These are phyloP conservation scores for Geopemphigus sp. DNA, from an alignment of 1,140 invertebrate species.

Conservation along the genomic window DNA sequence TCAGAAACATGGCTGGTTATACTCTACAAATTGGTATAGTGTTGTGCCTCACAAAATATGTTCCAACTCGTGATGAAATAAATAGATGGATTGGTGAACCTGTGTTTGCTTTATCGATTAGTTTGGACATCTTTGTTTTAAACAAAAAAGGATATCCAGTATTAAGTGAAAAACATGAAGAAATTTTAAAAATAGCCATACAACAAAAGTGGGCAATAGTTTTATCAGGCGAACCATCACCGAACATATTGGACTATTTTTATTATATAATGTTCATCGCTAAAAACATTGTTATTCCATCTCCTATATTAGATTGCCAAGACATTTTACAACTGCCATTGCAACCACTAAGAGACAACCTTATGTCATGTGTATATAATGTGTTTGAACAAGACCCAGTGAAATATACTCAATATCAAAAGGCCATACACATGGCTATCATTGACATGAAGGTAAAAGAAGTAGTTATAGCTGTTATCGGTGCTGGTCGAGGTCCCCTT, in stretches of 20 bases:
- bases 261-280: constrained; percentile 33
- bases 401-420: constrained; percentile 93
- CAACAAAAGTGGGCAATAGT: constrained; percentile 43
- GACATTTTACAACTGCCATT: constrained; percentile 86
- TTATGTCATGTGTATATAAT: constrained; percentile 96
- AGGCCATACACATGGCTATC: constrained; percentile 76
- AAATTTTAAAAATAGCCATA: constrained; percentile 63
- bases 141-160: constrained; percentile 87
- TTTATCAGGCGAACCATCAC: constrained; percentile 5
- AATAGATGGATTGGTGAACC: constrained; percentile 93
- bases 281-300: constrained; percentile 13
- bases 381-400: constrained; percentile 97
- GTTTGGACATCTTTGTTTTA: constrained; percentile 75
- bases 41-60: constrained; percentile 65
- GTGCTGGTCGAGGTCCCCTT: constrained; percentile 92
- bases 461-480: constrained; percentile 83
- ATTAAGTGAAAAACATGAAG: constrained; percentile 77
- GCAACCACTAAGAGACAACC: constrained; percentile 92
- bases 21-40: constrained; percentile 73
- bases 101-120: constrained; percentile 78
- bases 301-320: constrained; percentile 71
- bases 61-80: constrained; percentile 69
- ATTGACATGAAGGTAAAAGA: constrained; percentile 56
- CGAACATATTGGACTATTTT: constrained; percentile 37
- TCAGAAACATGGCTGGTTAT: constrained; percentile 73